A percentile compares a stretch with the other conserved stretches of the same genome.
These are phyloP conservation scores for Quadroppia sp. DNA, from an alignment of 2,888 invertebrate species.

Conservation along the genomic window DNA sequence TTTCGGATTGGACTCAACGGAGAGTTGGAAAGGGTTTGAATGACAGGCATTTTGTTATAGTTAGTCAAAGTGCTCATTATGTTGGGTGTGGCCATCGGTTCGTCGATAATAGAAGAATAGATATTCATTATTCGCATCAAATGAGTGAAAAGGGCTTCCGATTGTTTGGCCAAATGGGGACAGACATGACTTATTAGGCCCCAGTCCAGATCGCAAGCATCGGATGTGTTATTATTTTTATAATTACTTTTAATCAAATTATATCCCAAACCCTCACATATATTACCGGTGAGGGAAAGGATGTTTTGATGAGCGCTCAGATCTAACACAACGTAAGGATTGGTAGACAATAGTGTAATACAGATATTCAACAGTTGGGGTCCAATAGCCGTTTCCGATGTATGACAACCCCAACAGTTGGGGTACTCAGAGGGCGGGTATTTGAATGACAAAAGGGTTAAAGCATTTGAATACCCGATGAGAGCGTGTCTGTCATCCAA, in stretches of 20 bases:
- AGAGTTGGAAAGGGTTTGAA: conserved; percentile 30
- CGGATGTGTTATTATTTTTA: neutral
- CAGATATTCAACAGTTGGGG: conserved; percentile 31
- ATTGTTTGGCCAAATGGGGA: conserved; percentile 22
- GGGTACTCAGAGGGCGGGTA: conserved; percentile 64
- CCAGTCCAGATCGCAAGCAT: conserved; percentile 21
- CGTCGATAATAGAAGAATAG: conserved; percentile 39
- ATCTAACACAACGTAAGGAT: conserved; percentile 59
- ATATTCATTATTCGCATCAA: conserved; percentile 36
- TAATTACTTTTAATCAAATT: conserved; percentile 13
- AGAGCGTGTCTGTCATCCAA: conserved; percentile 34
- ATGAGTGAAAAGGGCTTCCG: conserved; percentile 35
- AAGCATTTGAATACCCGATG: conserved; percentile 65
- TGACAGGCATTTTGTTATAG: conserved; percentile 33
- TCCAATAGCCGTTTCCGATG: neutral
- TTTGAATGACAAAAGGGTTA: conserved; percentile 62
- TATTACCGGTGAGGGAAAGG: conserved; percentile 59
- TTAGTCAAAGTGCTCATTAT: conserved; percentile 24
- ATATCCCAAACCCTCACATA: conserved; percentile 53
- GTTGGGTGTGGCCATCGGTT: conserved; percentile 7
- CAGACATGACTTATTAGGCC: conserved; percentile 20
- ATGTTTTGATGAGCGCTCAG: conserved; percentile 56
- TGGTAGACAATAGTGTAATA: conserved; percentile 53
- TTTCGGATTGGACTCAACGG: conserved; percentile 36
- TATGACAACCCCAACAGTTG: conserved; percentile 44